phyloP scores from a whole-genome alignment of 2,113 vertebrate species.

The Proteles cristata region DNA sequence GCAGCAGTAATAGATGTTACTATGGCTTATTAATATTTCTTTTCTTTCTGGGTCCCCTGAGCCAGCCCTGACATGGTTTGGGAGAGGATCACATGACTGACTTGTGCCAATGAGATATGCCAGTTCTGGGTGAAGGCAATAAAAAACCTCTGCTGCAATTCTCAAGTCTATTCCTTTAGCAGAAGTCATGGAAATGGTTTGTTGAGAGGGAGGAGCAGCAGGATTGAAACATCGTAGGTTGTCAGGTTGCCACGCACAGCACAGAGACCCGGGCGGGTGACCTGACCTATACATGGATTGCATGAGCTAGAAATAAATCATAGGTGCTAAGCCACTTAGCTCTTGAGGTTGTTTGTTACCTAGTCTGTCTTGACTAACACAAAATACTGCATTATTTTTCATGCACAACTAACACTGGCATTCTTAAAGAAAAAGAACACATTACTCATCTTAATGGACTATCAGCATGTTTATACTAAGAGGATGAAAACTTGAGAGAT shows the following conservation, averaged over 20 bases:
- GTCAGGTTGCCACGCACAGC: not conserved
- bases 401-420: not conserved
- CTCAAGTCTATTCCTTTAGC: not conserved
- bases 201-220: not conserved
- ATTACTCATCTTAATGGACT: conserved; percentile 65
- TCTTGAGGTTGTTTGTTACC: conserved; percentile 43
- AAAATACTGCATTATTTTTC: conserved; percentile 58
- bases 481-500: conserved; percentile 29
- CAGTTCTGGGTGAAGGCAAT: not conserved
- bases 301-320: conserved; percentile 39
- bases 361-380: conserved; percentile 22
- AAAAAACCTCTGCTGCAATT: not conserved
- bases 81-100: not conserved
- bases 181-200: not conserved
- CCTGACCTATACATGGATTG: not conserved
- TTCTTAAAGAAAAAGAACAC: conserved; percentile 41
- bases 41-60: not conserved
- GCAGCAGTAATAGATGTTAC: not conserved
- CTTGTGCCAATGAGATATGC: not conserved
- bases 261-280: not conserved
- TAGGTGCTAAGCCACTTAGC: not conserved
- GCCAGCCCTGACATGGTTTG: not conserved
- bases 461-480: conserved; percentile 27
- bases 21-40: not conserved
- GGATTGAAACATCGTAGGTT: not conserved